These are phyloP conservation scores for Sussaba pulchella DNA, from an alignment of 2,888 invertebrate genomes.

Conservation along the genomic window DNA sequence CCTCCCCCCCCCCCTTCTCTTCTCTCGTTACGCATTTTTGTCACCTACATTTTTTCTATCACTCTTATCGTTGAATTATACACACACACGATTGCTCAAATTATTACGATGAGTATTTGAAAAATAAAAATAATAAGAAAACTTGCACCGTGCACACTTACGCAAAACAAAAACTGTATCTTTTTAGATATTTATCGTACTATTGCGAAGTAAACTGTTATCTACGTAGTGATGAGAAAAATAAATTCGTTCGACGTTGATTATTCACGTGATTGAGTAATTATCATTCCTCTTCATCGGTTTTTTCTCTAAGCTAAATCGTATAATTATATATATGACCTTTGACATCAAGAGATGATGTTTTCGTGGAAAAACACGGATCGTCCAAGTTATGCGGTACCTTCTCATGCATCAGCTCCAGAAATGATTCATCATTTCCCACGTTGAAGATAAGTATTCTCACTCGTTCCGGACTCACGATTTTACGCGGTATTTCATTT, in stretches of 20 bases:
- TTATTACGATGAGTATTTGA: conserved; percentile 72
- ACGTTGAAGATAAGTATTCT: conserved; percentile 54
- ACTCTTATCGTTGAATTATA: conserved; percentile 42
- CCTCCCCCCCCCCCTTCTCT: not conserved
- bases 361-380: conserved; percentile 42
- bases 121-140: conserved; percentile 54
- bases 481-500: not conserved
- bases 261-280: conserved; percentile 22
- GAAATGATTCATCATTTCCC: conserved; percentile 55
- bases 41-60: conserved; percentile 31
- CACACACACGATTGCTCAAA: conserved; percentile 61
- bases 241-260: conserved; percentile 3
- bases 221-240: conserved; percentile 53
- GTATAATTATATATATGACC: conserved; percentile 2
- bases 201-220: conserved; percentile 79
- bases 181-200: conserved; percentile 78
- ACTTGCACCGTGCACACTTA: conserved; percentile 55
- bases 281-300: conserved; percentile 17
- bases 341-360: conserved; percentile 28
- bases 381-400: conserved; percentile 48
- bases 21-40: conserved; percentile 23
- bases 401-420: conserved; percentile 33
- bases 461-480: conserved; percentile 36
- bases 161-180: conserved; percentile 71
- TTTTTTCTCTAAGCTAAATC: not conserved